Evolutionary conservation across 2,888 invertebrate species (phyloP), one percentile per base, ranked within the genome.

Genomic region (Scaptomyza caliginosa): DNA sequence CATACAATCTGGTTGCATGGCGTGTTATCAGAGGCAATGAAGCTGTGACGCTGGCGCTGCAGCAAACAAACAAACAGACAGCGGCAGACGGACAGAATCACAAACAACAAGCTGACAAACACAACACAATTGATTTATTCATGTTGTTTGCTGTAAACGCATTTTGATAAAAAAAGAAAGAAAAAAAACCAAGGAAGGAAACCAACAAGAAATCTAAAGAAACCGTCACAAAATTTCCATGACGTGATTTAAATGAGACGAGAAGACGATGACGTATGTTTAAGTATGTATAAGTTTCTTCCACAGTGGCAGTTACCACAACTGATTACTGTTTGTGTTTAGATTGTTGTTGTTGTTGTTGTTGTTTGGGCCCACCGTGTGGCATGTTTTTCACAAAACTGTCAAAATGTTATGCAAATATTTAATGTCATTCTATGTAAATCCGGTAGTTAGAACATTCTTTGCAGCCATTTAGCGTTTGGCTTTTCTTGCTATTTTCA

Each of bases 321-420:
- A 40, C 24, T 23, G 34, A 50, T 40, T 52, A 43, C 30, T 54
- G 26, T 19, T 52, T 39, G 32, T 57, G 16, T 30, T 63, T 13
- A 3, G 34, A 60, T 17, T 32, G 67, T 17, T 32, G 16, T 13
- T 36, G 38, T n/a, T 46, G 23, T 6, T 58, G 45, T 63, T 64
- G n/a, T 57, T 59, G 43, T 32, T 79, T 72, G 73, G 48, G 76
- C 56, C 73, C 79, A 85, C 79, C 79, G 70, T 56, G 67, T 70
- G 85, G 67, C 76, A 67, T 79, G 85, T 79, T 86, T 86, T 86
- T 78, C 74, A 76, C 62, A 58, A 83, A 79, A 83, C 81, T 75
- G 83, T 83, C 87, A 80, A 88, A 88, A 83, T 70, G 75, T 77
- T 87, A 77, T 52, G 69, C 77, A 83, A 87, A 86, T 83, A 83